Percentiles rank a stretch among this genome's conserved stretches.
phyloP scores from a whole-genome alignment of 1,140 invertebrate genomes.

The Acromyrmex echinatior region DNA sequence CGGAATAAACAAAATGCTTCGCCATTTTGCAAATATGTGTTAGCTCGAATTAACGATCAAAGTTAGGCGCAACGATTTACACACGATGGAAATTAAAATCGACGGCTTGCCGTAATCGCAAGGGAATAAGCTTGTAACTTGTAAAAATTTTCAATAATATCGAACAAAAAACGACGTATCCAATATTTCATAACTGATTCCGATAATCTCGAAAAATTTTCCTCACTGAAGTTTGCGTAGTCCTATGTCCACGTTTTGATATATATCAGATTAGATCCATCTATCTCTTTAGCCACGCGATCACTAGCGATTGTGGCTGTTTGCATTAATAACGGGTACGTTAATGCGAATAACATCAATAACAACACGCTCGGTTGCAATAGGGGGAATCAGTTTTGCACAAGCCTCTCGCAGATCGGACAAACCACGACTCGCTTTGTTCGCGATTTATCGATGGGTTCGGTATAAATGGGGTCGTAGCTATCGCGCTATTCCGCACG shows the following conservation, averaged over 20 bases:
- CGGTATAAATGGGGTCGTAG: conserved; percentile 61
- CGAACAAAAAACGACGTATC: too few species aligned
- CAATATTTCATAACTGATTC: not conserved
- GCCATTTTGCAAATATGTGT: conserved; percentile 60
- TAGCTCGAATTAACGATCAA: conserved; percentile 60
- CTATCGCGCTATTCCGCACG: conserved; percentile 63
- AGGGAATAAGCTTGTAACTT: not conserved
- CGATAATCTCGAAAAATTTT: not conserved
- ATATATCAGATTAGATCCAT: conserved; percentile 16
- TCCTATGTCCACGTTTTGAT: not conserved
- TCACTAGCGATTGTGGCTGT: conserved; percentile 53
- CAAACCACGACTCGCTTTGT: conserved; percentile 75
- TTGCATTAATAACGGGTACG: conserved; percentile 55
- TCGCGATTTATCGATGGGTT: conserved; percentile 73
- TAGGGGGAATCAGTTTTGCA: conserved; percentile 60
- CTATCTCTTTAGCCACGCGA: conserved; percentile 26
- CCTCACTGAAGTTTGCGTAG: not conserved
- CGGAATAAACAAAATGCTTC: conserved; percentile 70
- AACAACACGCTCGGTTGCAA: conserved; percentile 65
- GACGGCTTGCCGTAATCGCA: not conserved
- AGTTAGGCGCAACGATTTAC: conserved; percentile 42
- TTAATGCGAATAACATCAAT: conserved; percentile 72
- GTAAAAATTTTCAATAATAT: conserved; percentile 17
- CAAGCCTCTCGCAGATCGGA: conserved; percentile 72
- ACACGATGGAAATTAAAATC: conserved; percentile 26